phyloP scores from a whole-genome alignment of 2,888 invertebrate genomes.

The Idaea dimidiata region DNA sequence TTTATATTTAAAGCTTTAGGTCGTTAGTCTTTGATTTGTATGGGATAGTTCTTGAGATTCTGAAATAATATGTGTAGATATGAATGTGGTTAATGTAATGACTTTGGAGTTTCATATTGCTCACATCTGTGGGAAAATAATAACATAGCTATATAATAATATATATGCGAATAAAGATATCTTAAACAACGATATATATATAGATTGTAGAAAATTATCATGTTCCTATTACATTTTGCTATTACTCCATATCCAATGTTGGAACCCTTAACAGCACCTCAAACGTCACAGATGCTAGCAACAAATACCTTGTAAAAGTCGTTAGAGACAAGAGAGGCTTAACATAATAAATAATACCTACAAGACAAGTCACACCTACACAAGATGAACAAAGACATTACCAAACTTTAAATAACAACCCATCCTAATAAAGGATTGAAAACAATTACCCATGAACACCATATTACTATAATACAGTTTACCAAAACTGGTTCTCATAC shows the following conservation, averaged over 20 bases:
- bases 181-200: too few species aligned
- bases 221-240: too few species aligned
- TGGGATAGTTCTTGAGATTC: neutral
- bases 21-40: neutral
- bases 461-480: neutral
- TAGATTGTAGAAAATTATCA: too few species aligned
- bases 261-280: too few species aligned
- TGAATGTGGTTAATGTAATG: too few species aligned
- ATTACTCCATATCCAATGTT: too few species aligned
- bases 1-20: neutral
- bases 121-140: too few species aligned
- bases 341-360: neutral
- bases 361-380: neutral
- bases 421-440: neutral
- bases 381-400: neutral
- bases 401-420: neutral
- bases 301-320: too few species aligned
- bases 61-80: neutral
- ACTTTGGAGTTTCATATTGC: too few species aligned
- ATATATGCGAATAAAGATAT: too few species aligned
- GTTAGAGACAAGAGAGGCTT: neutral
- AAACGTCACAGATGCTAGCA: too few species aligned
- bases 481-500: slow-evolving; percentile 12
- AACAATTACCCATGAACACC: neutral
- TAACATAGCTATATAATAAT: too few species aligned